Conservation (phyloP, 2,113 vertebrate genomes). For the Leuciscus idus region DNA sequence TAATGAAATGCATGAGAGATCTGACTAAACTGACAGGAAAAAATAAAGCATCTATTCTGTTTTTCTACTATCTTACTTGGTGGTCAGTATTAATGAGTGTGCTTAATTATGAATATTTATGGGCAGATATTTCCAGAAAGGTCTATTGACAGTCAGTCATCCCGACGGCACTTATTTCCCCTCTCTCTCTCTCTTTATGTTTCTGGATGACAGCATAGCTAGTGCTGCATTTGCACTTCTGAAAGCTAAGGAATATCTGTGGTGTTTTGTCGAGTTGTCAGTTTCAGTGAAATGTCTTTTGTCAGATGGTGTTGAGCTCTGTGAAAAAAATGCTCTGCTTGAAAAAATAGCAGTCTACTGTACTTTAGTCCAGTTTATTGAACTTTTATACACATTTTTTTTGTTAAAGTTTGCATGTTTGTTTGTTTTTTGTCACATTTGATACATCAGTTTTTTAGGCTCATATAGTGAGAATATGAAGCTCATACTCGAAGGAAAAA, state of each 20-base stretch:
- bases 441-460: no score
- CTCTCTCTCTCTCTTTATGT: constrained; percentile 7
- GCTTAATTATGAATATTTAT: not conserved
- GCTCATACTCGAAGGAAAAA: no score
- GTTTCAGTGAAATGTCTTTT: constrained; percentile 29
- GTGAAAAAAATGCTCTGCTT: not conserved
- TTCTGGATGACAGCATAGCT: constrained; percentile 9
- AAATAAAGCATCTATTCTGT: not conserved
- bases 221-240: constrained; percentile 21
- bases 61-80: not conserved
- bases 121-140: not conserved
- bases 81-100: constrained; percentile 3
- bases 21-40: not conserved
- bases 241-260: constrained; percentile 12
- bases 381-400: no score
- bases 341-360: constrained; percentile 2
- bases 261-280: constrained; percentile 7
- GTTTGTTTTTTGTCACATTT: no score
- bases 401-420: no score
- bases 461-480: no score
- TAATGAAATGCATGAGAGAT: not conserved
- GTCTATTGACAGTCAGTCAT: not conserved
- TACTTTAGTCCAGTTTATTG: no score
- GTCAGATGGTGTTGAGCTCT: constrained; percentile 1
- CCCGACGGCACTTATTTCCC: not conserved